These are phyloP conservation scores for Microctonus hyperodae DNA, from an alignment of 2,888 invertebrate genomes.

Conservation along the genomic window DNA sequence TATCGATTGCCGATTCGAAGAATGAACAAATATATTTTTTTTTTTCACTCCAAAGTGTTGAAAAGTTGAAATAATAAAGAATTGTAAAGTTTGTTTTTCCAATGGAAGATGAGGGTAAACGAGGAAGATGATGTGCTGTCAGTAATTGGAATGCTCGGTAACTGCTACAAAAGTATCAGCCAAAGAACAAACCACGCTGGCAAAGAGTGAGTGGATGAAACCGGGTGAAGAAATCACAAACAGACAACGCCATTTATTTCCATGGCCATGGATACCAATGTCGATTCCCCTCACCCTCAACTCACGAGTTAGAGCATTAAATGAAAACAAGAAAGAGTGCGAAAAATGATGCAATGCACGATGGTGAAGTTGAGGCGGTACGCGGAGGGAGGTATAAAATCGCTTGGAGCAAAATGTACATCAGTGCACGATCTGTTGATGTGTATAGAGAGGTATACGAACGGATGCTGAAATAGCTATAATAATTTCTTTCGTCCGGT, in stretches of 20 bases:
- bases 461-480: slow-evolving; percentile 22
- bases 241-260: slow-evolving; percentile 12
- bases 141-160: slow-evolving; percentile 5
- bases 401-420: slow-evolving; percentile 8
- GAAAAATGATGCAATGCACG: slow-evolving; percentile 21
- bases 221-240: background rate
- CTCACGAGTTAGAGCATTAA: background rate
- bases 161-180: background rate
- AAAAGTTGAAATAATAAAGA: no score
- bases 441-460: background rate
- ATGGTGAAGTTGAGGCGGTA: background rate
- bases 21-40: no score
- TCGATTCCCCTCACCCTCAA: background rate
- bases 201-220: background rate
- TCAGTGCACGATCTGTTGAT: background rate
- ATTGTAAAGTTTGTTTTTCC: background rate
- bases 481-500: slow-evolving; percentile 28
- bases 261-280: background rate
- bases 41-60: no score
- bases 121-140: background rate
- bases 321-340: slow-evolving; percentile 7
- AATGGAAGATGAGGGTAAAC: background rate
- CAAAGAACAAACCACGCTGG: background rate
- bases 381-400: background rate
- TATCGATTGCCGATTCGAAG: no score